Evolutionary conservation across 2,888 invertebrate species (phyloP), one percentile per base, ranked within the genome.

Genomic region (Drosophila leonis): DNA sequence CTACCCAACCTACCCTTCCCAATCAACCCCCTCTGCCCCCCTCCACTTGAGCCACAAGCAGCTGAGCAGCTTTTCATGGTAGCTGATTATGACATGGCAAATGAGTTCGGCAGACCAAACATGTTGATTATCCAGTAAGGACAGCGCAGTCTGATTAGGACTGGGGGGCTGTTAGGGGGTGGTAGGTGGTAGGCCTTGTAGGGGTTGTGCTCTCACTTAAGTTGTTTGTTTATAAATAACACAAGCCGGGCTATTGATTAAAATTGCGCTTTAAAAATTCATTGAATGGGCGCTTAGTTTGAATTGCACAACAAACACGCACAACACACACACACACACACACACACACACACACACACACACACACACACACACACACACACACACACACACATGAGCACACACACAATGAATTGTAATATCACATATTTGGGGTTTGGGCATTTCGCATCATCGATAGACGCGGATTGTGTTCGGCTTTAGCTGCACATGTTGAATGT

Each of bases 191-290:
- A 9, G 20, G 13, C 42, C 13, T 0, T 24, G 20, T 51, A 48
- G 15, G 51, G 49, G 35, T 33, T 60, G 52, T 60, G 52, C 20
- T 5, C 24, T 2, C 67, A 61, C 74, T 80, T 78, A 72, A 77
- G 76, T 84, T 80, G 75, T 80, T 88, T 84, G 86, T 75, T 83
- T 85, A 85, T 80, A 85, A 88, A 85, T 83, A 83, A 76, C 79
- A 65, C 73, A 76, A 71, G 69, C 70, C n/a, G 29, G 57, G 68
- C 72, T 88, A 85, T 85, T 85, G 88, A 85, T 85, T 88, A 81
- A 81, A 85, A 81, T 85, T 66, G 65, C 60, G 75, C 83, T 83
- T 85, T 85, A 85, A 85, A 87, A 82, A 82, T 85, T 79, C 79
- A 88, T 79, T 83, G 65, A 72, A 78, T 69, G 57, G 39, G 63